Base-by-base conservation (phyloP, 2,888 invertebrate species). In the Kryphioiulus occultus region DNA sequence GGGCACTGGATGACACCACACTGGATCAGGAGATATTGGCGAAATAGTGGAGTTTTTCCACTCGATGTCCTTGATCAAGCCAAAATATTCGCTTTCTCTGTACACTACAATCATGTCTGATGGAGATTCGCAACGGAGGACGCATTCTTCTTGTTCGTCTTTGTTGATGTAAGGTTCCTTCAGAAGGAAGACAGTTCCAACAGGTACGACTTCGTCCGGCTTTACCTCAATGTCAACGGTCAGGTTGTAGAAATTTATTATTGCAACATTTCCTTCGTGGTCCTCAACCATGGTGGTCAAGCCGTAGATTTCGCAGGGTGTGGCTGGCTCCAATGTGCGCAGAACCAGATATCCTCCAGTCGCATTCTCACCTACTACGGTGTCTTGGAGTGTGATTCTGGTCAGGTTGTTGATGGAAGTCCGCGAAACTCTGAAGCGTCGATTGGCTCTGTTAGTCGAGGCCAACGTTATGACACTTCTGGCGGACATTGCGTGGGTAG, bases 241-340 rank as follows among this genome's bases (percentile, higher is more conserved):
- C 19, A 59, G 7, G 9, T 59, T 59, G 53, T 3, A 59, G 17
- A 53, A 22, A 30, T 30, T 10, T 19, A 86, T 30, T 59, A 30
- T 30, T 0, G n/a, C 32, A 12, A 22, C 86, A 35, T 86, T 59
- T 32, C 86, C 86, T 53, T 26, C n/a, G 53, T 86, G 86, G 5
- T 86, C 86, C 30, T 86, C 86, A 5, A 86, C 86, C 3, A 86
- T 17, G 17, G 86, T 47, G 32, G 4, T 15, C 1, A 44, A 12
- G 10, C 44, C 86, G 9, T 42, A 15, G 15, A 53, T 4, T n/a
- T 19, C n/a, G 7, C 22, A 12, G 4, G 15, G 1, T 5, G 19
- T 17, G 22, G 22, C 30, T 4, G n/a, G 2, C 19, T 86, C 59
- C 32, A 86, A 26, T 26, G 32, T 53, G 22, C 86, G 47, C 5